Base-by-base conservation (phyloP, 1,140 invertebrate genomes). In the Leptopilina boulardi region DNA sequence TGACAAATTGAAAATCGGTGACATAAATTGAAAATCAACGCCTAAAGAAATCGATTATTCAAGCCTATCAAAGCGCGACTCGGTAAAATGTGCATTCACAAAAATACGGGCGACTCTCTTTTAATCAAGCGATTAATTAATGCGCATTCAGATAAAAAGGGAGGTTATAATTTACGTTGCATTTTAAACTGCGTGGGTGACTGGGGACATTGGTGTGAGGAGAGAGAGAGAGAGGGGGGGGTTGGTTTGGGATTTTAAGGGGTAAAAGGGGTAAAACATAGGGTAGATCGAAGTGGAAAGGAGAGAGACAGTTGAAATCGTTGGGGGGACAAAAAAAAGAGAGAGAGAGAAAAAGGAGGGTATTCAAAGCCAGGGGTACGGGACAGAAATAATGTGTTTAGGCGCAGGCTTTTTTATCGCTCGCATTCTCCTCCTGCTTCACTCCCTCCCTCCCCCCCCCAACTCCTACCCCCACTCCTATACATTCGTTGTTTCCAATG, bases 351-450 rank as follows among this genome's bases (percentile, higher is more conserved):
- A 6, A 34, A 34, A 80, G 76, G 81, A 84, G 82, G 56, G 56
- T 21, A 21, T 66, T 26, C 78, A 82, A 83, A 82, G 80, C 80
- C 80, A 77, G 80, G 82, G 80, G 56, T 66, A 78, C 79, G 82
- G 77, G 82, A 84, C 83, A 85, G 85, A 89, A 89, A 87, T 90
- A 90, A 90, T 89, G 87, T 84, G 86, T 89, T 89, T 89, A 88
- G 87, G 85, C 84, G 85, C 84, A 84, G 84, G 86, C 86, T 87
- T 89, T 89, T 90, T 89, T 88, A 87, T 87, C 86, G 87, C 84
- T 84, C 81, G 82, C 78, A 81, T 81, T 75, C 81, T 77, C 80
- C 47, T 23, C 54, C 75, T 80, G 79, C 75, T 80, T 79, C 71
- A 30, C 3, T 51, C 13, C 44, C 13, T 47, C 44, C n/a, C 44